Percentiles rank a stretch among this genome's conserved stretches.
Evolutionary conservation across 2,797 vertebrate species (phyloP).

Genomic region (Sebastes trivittatus): DNA sequence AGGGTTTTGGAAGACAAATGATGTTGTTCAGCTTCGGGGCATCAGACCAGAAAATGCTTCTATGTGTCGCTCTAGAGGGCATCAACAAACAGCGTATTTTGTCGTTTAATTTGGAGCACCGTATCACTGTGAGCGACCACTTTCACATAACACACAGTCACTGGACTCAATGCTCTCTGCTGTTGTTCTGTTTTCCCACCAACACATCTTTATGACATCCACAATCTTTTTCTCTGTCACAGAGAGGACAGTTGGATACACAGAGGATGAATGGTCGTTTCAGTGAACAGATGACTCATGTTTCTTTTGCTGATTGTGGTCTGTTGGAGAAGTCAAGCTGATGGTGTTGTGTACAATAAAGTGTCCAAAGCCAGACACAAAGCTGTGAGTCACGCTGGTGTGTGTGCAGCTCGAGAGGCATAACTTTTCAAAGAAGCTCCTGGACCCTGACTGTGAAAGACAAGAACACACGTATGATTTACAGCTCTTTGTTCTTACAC

Average conservation of each 20-base stretch:
- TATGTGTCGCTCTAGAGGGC: too few relatives aligned
- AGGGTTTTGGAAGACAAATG: too few relatives aligned
- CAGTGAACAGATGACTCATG: slow-evolving; percentile 22
- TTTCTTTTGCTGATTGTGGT: slow-evolving; percentile 14
- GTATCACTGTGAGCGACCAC: background rate
- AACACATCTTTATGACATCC: background rate
- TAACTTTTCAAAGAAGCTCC: slow-evolving; percentile 29
- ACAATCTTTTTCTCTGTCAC: slow-evolving; percentile 6
- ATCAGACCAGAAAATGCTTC: too few relatives aligned
- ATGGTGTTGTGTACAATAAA: slow-evolving; percentile 20
- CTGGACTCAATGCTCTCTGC: background rate
- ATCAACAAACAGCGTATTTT: too few relatives aligned
- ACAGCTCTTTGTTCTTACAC: slow-evolving; percentile 41
- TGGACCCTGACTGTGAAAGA: slow-evolving; percentile 2
- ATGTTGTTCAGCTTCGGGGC: too few relatives aligned
- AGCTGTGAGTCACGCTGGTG: slow-evolving; percentile 10
- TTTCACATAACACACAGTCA: background rate
- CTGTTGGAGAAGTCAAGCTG: slow-evolving; percentile 24
- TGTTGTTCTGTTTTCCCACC: background rate
- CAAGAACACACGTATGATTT: slow-evolving; percentile 1
- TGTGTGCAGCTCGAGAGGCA: background rate
- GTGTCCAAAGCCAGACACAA: background rate
- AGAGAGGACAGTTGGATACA: slow-evolving; percentile 2
- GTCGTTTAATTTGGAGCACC: too few relatives aligned
- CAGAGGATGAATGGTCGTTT: slow-evolving; percentile 12